Evolutionary conservation across 1,140 invertebrate species (phyloP).

Genomic region (Solenopsis fugax): DNA sequence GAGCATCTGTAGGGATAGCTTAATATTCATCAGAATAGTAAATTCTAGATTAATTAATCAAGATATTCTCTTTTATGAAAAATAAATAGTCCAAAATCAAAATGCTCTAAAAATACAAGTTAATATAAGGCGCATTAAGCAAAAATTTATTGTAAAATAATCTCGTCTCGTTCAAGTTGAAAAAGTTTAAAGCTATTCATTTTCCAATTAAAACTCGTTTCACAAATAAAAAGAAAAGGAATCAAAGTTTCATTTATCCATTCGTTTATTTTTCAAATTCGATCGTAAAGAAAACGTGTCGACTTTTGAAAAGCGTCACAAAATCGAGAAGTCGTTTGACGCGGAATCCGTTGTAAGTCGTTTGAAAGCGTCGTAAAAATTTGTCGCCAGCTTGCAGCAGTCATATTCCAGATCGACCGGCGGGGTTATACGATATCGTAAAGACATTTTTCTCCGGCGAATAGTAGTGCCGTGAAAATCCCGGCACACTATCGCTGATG

Average conservation of each 20-base stretch:
- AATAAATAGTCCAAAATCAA: slow-evolving; percentile 5
- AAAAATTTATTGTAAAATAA: neutral
- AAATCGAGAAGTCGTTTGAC: neutral
- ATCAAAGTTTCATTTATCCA: neutral
- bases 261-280: neutral
- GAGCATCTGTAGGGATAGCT: too few relatives aligned
- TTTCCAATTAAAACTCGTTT: too few relatives aligned
- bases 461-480: slow-evolving; percentile 29
- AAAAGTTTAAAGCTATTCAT: neutral
- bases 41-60: slow-evolving; percentile 13
- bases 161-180: slow-evolving; percentile 10
- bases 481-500: slow-evolving; percentile 18
- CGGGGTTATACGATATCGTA: slow-evolving; percentile 27
- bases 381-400: slow-evolving; percentile 34
- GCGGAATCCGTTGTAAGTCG: slow-evolving; percentile 7
- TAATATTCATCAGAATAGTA: slow-evolving; percentile 8
- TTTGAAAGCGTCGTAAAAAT: slow-evolving; percentile 36
- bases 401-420: neutral
- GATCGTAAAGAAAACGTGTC: neutral
- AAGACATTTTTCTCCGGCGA: slow-evolving; percentile 34
- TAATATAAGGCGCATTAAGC: neutral
- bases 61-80: slow-evolving; percentile 22
- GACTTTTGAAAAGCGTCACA: neutral
- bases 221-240: neutral
- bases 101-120: neutral